Conservation (phyloP, 2,113 vertebrate species). For the Pipra filicauda region DNA sequence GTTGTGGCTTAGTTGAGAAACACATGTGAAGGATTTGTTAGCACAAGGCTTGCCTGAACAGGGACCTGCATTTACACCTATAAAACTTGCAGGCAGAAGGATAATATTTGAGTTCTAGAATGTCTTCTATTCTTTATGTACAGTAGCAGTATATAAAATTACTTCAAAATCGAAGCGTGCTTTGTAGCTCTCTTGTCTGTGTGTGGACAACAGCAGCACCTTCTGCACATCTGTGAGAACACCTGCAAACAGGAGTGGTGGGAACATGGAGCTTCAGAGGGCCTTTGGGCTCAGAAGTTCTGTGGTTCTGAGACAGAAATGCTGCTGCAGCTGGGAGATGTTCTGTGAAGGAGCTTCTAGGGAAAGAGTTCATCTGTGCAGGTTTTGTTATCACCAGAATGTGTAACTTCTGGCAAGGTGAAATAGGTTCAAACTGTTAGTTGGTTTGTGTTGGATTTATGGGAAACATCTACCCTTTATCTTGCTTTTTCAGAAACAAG, state of each 20-base stretch:
- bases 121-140: neutral
- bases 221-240: too few species aligned
- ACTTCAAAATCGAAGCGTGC: rapidly evolving
- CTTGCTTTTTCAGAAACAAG: neutral
- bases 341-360: neutral
- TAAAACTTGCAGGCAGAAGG: neutral
- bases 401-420: neutral
- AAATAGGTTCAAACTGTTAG: rapidly evolving
- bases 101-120: neutral
- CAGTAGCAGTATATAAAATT: neutral
- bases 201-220: neutral
- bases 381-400: neutral
- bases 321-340: neutral
- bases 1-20: neutral
- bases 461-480: neutral
- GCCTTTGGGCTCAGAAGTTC: neutral
- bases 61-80: neutral
- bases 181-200: too few species aligned
- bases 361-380: neutral
- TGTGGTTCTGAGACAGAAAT: neutral
- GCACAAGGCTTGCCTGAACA: too few species aligned
- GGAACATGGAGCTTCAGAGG: rapidly evolving
- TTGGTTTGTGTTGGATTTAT: neutral
- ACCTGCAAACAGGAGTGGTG: neutral
- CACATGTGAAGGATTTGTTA: neutral